Evolutionary conservation across 2,113 vertebrate genomes (phyloP).

Genomic region (Toxostoma redivivum): DNA sequence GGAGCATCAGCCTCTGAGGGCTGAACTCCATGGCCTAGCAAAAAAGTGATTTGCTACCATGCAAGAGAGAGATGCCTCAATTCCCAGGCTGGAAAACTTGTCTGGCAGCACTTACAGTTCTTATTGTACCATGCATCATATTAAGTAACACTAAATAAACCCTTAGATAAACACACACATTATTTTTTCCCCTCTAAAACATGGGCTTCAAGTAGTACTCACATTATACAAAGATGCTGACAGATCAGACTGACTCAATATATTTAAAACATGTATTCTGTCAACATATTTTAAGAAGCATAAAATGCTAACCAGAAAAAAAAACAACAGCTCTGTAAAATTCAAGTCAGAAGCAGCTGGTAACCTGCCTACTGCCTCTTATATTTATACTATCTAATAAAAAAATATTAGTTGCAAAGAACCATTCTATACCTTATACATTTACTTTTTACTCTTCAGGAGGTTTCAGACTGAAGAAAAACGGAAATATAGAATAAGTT

Average conservation of each 20-base stretch:
- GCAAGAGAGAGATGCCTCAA: not conserved
- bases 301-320: not conserved
- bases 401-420: not conserved
- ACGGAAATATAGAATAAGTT: not conserved
- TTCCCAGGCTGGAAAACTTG: not conserved
- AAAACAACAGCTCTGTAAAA: not conserved
- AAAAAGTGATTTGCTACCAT: not conserved
- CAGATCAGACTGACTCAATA: not conserved
- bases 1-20: constrained; percentile 5
- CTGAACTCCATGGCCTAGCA: not conserved
- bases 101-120: not conserved
- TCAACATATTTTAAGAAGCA: not conserved
- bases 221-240: not conserved
- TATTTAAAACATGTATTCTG: not conserved
- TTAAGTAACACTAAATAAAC: not conserved
- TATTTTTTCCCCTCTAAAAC: not conserved
- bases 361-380: not conserved
- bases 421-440: not conserved
- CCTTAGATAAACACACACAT: not conserved
- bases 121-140: not conserved
- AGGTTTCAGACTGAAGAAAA: not conserved
- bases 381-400: not conserved
- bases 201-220: not conserved
- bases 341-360: not conserved
- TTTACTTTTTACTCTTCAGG: not conserved